A percentile compares a stretch with the other conserved stretches of the same genome.
phyloP scores from a whole-genome alignment of 2,888 invertebrate genomes.

The Allophyes oxyacanthae region DNA sequence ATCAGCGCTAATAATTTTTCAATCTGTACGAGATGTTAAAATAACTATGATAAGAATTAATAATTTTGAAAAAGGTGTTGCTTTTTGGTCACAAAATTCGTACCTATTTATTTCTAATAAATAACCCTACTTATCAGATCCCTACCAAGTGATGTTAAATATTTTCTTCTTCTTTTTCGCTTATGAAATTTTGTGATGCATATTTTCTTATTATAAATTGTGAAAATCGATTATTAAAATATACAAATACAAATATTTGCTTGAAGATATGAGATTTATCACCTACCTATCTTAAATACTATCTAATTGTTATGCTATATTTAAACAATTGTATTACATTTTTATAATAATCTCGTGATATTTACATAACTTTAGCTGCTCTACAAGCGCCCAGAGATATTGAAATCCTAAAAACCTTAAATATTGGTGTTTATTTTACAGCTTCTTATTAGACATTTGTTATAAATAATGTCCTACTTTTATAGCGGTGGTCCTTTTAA shows the following conservation, averaged over 20 bases:
- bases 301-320: background rate
- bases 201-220: background rate
- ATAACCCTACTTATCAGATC: background rate
- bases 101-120: background rate
- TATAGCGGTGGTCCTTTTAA: no score
- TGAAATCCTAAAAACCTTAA: background rate
- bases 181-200: conserved; percentile 15
- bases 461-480: no score
- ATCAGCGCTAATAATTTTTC: background rate
- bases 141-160: background rate
- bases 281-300: background rate
- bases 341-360: conserved; percentile 4
- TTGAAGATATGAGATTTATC: background rate
- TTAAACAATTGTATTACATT: background rate
- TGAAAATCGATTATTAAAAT: background rate
- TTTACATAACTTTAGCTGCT: conserved; percentile 30
- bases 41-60: background rate
- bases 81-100: conserved; percentile 16
- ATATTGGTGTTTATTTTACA: conserved; percentile 41
- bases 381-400: conserved; percentile 7
- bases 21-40: background rate
- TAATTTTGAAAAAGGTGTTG: no score
- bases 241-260: background rate
- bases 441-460: conserved; percentile 8
- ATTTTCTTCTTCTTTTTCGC: no score